Conservation (phyloP, 2,797 vertebrate genomes). For the Glyptemys insculpta region DNA sequence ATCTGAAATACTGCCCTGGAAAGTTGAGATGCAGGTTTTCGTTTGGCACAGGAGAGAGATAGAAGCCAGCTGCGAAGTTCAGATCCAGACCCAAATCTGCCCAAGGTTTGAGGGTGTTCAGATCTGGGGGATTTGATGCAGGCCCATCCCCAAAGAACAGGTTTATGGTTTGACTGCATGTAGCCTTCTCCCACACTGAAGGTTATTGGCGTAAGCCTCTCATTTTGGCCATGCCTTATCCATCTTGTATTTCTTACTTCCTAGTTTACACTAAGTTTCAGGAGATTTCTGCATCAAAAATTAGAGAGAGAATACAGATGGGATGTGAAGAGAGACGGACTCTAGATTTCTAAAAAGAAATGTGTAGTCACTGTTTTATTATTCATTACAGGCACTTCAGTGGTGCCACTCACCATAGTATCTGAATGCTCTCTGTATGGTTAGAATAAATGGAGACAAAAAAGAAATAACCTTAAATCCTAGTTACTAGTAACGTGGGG, state of each 20-base stretch:
- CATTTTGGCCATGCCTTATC: constrained; percentile 69
- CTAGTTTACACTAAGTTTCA: neutral
- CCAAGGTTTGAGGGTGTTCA: constrained; percentile 5
- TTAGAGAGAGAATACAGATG: constrained; percentile 23
- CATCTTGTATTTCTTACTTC: constrained; percentile 56
- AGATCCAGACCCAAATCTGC: constrained; percentile 13
- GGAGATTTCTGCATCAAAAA: neutral
- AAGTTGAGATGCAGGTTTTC: neutral
- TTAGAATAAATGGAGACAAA: neutral
- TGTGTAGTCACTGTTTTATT: constrained; percentile 40
- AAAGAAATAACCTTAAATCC: neutral
- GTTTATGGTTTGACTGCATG: constrained; percentile 51
- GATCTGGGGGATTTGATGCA: neutral
- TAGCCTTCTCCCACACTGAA: constrained; percentile 53
- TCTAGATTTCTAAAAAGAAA: constrained; percentile 58
- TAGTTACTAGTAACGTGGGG: neutral
- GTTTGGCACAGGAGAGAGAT: constrained; percentile 1
- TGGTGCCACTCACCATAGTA: neutral
- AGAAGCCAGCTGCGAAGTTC: constrained; percentile 14
- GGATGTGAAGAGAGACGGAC: constrained; percentile 25
- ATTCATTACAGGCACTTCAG: constrained; percentile 45
- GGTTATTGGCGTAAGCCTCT: constrained; percentile 58
- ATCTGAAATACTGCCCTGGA: constrained; percentile 2
- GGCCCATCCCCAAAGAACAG: constrained; percentile 15
- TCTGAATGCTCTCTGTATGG: neutral